Percentiles rank a stretch among this genome's conserved stretches.
Evolutionary conservation across 2,113 vertebrate species (phyloP).

Genomic region (Nothoprocta pentlandii): DNA sequence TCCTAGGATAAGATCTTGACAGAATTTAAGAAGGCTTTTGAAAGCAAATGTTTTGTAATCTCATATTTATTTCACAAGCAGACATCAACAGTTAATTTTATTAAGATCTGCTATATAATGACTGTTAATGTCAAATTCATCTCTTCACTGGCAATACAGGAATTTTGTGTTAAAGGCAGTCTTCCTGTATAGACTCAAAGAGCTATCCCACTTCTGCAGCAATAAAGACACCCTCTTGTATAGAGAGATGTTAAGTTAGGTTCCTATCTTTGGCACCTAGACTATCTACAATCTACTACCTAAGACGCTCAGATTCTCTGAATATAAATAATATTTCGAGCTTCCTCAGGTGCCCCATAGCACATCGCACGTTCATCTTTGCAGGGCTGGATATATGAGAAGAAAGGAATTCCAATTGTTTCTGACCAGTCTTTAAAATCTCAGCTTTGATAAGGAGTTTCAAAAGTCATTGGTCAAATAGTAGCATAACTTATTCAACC

Average conservation of each 20-base stretch:
- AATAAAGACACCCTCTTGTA: not conserved
- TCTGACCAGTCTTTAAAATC: not conserved
- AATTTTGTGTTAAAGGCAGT: not conserved
- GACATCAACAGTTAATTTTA: not conserved
- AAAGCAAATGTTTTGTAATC: not conserved
- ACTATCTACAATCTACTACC: rapidly evolving
- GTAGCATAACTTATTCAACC: conserved; percentile 18
- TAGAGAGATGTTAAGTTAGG: not conserved
- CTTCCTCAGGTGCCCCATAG: not conserved
- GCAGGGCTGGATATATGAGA: not conserved
- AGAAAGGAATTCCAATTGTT: not conserved
- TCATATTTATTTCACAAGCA: not conserved
- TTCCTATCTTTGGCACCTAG: rapidly evolving
- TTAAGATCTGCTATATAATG: not conserved
- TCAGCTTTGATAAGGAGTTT: not conserved
- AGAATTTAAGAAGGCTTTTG: not conserved
- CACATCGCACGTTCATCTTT: not conserved
- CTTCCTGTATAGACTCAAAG: rapidly evolving
- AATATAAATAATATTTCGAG: not conserved
- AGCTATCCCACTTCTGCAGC: rapidly evolving
- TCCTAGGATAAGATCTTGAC: not conserved
- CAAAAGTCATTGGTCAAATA: conserved; percentile 29
- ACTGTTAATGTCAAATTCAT: not conserved
- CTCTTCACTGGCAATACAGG: not conserved
- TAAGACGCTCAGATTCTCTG: not conserved